Percentiles rank a stretch among this genome's conserved stretches.
These are phyloP conservation scores for Tuberolachnus salignus DNA, from an alignment of 2,888 invertebrate genomes.

Conservation along the genomic window DNA sequence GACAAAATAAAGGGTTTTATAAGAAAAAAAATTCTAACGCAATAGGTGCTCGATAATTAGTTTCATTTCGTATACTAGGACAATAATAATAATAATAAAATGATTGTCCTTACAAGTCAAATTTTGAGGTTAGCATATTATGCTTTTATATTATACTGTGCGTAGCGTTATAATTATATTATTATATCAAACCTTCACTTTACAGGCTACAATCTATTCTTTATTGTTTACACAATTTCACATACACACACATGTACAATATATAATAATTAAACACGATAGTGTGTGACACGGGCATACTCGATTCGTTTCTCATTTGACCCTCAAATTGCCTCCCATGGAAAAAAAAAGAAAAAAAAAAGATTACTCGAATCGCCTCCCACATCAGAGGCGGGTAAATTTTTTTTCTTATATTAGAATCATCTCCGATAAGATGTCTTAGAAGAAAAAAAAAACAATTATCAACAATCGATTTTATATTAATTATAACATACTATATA, in stretches of 20 bases:
- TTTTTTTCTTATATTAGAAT: too few relatives aligned
- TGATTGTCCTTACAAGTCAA: neutral
- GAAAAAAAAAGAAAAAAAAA: too few relatives aligned
- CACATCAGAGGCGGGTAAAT: too few relatives aligned
- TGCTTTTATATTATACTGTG: neutral
- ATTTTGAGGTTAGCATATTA: slow-evolving; percentile 23
- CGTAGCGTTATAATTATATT: slow-evolving; percentile 8
- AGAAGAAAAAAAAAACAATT: too few relatives aligned
- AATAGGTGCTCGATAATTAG: slow-evolving; percentile 15
- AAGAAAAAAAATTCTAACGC: neutral
- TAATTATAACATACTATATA: too few relatives aligned
- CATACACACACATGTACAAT: slow-evolving; percentile 15
- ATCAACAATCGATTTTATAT: too few relatives aligned
- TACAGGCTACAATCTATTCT: slow-evolving; percentile 19
- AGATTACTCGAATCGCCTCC: too few relatives aligned
- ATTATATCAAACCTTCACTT: slow-evolving; percentile 38
- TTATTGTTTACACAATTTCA: slow-evolving; percentile 32
- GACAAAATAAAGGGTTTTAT: slow-evolving; percentile 16
- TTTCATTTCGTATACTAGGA: slow-evolving; percentile 6
- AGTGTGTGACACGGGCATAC: neutral
- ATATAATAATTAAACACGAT: slow-evolving; percentile 18
- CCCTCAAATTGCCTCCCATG: too few relatives aligned
- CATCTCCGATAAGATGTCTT: too few relatives aligned
- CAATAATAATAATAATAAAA: neutral
- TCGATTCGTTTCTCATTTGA: too few relatives aligned